Conservation (phyloP, 1,140 invertebrate genomes). For the Bombus superbus region DNA sequence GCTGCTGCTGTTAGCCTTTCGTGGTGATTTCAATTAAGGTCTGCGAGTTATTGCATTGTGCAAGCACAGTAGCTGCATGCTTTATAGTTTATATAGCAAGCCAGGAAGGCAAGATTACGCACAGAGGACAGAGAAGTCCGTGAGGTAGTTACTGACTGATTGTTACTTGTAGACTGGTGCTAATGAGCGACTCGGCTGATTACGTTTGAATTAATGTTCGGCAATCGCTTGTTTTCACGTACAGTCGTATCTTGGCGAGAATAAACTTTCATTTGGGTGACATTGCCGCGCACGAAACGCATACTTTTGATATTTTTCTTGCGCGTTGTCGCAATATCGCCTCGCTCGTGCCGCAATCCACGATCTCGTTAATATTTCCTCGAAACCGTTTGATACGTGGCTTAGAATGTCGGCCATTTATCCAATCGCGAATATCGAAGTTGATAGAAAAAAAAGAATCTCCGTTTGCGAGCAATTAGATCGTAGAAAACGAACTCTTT, state of each 20-base stretch:
- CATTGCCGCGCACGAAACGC: background rate
- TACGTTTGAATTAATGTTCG: conserved; percentile 40
- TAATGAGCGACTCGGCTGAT: conserved; percentile 40
- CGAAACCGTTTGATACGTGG: background rate
- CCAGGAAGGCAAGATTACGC: background rate
- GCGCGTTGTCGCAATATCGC: background rate
- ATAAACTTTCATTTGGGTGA: conserved; percentile 13
- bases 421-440: no score
- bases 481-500: no score
- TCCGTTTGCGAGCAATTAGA: no score
- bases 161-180: conserved; percentile 7
- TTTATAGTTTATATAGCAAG: conserved; percentile 1
- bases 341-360: background rate
- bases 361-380: conserved; percentile 5
- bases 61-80: conserved; percentile 14
- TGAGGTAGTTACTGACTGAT: conserved; percentile 9
- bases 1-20: conserved; percentile 11
- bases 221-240: background rate
- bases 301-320: background rate
- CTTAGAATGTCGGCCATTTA: no score
- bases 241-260: background rate
- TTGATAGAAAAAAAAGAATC: background rate
- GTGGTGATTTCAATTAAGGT: conserved; percentile 32
- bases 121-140: background rate
- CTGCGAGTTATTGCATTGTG: background rate